Evolutionary conservation across 1,140 invertebrate species (phyloP).

Genomic region (Solenopsis invicta): DNA sequence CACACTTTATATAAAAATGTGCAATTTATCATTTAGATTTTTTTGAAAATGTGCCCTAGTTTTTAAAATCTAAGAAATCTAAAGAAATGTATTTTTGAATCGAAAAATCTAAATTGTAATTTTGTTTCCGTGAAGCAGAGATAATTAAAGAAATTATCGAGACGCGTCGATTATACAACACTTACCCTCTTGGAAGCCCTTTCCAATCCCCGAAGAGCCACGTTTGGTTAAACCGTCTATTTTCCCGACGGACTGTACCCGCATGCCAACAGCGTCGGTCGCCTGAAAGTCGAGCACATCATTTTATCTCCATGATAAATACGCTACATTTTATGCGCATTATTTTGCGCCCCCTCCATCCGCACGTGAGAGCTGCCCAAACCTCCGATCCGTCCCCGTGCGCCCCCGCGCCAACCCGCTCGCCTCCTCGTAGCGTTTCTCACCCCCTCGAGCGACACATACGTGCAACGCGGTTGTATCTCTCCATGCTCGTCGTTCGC

Average conservation of each 20-base stretch:
- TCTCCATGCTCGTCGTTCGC: constrained; percentile 76
- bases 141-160: constrained; percentile 44
- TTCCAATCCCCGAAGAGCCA: not conserved
- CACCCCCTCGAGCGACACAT: constrained; percentile 74
- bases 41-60: not conserved
- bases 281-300: constrained; percentile 85
- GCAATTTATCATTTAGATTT: not conserved
- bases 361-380: constrained; percentile 65
- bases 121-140: not conserved
- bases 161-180: constrained; percentile 48
- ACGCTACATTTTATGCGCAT: constrained; percentile 87
- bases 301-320: constrained; percentile 87
- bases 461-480: constrained; percentile 77
- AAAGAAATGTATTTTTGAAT: not conserved
- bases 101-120: not conserved
- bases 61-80: constrained; percentile 19
- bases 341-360: constrained; percentile 82
- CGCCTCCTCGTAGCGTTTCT: constrained; percentile 68
- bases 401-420: constrained; percentile 44
- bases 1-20: not conserved
- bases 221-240: constrained; percentile 33
- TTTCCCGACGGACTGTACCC: constrained; percentile 74
- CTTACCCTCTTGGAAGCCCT: constrained; percentile 14
- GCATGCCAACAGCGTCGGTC: constrained; percentile 80
- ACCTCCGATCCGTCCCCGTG: constrained; percentile 55